Conservation (phyloP, 2,797 vertebrate species). For the Coendou prehensilis region DNA sequence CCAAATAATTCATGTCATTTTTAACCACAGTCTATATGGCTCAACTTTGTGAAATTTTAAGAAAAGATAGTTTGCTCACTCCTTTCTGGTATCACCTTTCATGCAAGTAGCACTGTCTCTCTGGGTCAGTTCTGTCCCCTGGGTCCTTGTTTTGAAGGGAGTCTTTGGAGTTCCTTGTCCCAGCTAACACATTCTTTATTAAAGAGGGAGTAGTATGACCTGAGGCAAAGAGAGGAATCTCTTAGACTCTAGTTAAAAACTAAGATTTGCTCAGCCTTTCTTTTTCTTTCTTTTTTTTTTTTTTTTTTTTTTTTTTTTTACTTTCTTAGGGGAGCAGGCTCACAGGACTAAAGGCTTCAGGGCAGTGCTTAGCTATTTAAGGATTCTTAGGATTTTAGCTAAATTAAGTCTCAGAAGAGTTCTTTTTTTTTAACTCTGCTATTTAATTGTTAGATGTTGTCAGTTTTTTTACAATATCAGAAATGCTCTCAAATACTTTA, state of each 20-base stretch:
- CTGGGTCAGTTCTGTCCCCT: not conserved
- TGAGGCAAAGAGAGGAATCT: not conserved
- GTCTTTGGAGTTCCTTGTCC: not conserved
- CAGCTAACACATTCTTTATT: not conserved
- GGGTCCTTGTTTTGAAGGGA: not conserved
- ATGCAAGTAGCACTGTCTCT: not conserved
- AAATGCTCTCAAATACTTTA: not conserved
- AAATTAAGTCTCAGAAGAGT: slow-evolving; percentile 2
- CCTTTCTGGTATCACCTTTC: not conserved
- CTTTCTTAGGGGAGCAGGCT: not conserved
- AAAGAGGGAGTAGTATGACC: not conserved
- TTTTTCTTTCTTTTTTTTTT: not conserved
- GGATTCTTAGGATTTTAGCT: not conserved
- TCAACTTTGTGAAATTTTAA: not conserved
- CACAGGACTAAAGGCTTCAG: not conserved
- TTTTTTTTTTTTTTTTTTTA: not conserved
- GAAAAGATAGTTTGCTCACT: not conserved
- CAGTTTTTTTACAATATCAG: slow-evolving; percentile 7
- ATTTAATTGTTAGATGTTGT: not conserved
- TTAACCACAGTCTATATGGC: not conserved
- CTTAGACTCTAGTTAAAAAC: not conserved
- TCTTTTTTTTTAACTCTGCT: not conserved
- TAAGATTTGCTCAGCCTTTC: not conserved
- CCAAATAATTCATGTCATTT: not conserved
- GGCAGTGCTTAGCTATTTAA: not conserved